These are phyloP conservation scores for Lasioglossum marginatum DNA, from an alignment of 2,888 invertebrate species.

Conservation along the genomic window DNA sequence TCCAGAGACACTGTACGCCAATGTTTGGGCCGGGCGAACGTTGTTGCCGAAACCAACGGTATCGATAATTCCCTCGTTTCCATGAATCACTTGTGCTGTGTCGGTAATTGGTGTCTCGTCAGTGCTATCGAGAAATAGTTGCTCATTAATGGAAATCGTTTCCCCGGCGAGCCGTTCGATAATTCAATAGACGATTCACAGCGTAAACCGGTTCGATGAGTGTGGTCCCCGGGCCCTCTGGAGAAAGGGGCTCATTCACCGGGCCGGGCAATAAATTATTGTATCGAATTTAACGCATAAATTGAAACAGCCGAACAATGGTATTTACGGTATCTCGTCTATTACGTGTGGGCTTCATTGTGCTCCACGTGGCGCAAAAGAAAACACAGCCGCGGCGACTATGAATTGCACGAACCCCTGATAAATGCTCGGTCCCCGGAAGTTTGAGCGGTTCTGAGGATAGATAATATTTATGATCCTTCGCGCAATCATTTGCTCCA, in stretches of 20 bases:
- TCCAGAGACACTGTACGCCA: not conserved
- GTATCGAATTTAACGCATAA: slow-evolving; percentile 37
- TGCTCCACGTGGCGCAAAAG: slow-evolving; percentile 4
- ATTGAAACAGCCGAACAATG: slow-evolving; percentile 43
- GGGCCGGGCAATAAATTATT: slow-evolving; percentile 55
- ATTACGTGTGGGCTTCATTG: slow-evolving; percentile 33
- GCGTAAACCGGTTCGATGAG: slow-evolving; percentile 48
- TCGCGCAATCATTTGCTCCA: slow-evolving; percentile 1
- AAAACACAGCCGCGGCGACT: not conserved
- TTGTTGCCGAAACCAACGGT: not conserved
- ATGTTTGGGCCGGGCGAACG: not conserved
- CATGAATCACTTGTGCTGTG: not conserved
- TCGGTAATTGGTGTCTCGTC: not conserved
- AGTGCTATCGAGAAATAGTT: slow-evolving; percentile 16
- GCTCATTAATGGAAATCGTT: slow-evolving; percentile 50
- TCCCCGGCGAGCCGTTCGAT: slow-evolving; percentile 35
- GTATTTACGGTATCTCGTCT: slow-evolving; percentile 38
- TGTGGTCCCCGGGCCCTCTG: slow-evolving; percentile 39
- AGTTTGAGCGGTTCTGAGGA: not conserved
- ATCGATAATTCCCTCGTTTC: not conserved
- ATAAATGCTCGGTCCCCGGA: slow-evolving; percentile 13
- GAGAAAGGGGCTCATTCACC: slow-evolving; percentile 57
- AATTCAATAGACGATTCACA: slow-evolving; percentile 55
- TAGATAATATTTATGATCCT: not conserved
- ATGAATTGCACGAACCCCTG: slow-evolving; percentile 13